Evolutionary conservation across 2,113 vertebrate genomes (phyloP).

Genomic region (Nothobranchius furzeri): DNA sequence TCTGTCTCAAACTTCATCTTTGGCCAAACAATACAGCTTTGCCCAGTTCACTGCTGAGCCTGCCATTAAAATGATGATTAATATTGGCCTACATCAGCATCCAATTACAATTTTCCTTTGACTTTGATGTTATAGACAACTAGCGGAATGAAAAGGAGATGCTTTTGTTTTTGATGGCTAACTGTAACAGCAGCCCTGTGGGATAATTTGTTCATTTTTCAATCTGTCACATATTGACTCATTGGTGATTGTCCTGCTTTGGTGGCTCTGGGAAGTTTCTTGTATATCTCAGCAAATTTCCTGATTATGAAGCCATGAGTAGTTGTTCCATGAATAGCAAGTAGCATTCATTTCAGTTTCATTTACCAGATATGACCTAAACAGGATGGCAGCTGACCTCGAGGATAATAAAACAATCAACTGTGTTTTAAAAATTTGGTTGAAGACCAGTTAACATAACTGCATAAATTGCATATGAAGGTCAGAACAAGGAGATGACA

Average conservation of each 20-base stretch:
- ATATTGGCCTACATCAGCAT: conserved; percentile 71
- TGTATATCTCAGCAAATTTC: conserved; percentile 67
- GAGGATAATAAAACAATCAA: not conserved
- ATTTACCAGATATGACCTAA: not conserved
- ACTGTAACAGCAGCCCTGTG: conserved; percentile 53
- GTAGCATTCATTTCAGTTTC: conserved; percentile 34
- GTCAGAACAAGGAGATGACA: too few species aligned
- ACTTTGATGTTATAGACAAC: conserved; percentile 72
- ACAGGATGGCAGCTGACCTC: not conserved
- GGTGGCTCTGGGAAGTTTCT: conserved; percentile 55
- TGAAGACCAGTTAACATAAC: too few species aligned
- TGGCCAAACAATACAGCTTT: conserved; percentile 56
- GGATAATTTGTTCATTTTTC: conserved; percentile 77
- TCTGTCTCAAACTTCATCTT: conserved; percentile 84
- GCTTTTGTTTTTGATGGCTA: conserved; percentile 72
- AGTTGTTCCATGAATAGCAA: conserved; percentile 56
- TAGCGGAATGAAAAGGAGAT: conserved; percentile 54
- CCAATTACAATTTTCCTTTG: conserved; percentile 68
- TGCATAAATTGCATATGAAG: too few species aligned
- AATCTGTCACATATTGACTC: conserved; percentile 70
- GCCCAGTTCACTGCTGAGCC: conserved; percentile 65
- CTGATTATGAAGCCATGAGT: conserved; percentile 32
- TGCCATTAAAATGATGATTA: conserved; percentile 77
- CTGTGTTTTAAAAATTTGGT: too few species aligned
- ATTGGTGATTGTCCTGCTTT: conserved; percentile 50